phyloP scores from a whole-genome alignment of 2,113 vertebrate species.

The Pteropus alecto region DNA sequence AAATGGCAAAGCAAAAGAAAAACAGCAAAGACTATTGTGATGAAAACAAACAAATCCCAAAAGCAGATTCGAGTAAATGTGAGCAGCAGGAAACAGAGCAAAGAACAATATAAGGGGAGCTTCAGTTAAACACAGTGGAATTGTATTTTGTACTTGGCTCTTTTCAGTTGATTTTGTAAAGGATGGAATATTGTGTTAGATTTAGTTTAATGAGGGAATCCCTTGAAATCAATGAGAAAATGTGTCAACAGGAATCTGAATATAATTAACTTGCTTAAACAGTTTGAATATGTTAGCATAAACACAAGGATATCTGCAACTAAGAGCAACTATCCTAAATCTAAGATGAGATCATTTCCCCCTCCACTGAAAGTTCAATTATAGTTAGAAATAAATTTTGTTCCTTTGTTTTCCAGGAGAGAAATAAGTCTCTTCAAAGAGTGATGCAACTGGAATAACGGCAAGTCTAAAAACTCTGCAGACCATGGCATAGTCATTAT shows the following conservation, averaged over 20 bases:
- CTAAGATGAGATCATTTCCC: neutral
- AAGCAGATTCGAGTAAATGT: conserved; percentile 73
- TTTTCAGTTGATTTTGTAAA: neutral
- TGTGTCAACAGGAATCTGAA: neutral
- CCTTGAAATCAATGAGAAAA: neutral
- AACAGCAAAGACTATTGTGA: conserved; percentile 66
- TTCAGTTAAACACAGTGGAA: neutral
- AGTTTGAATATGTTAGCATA: neutral
- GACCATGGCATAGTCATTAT: neutral
- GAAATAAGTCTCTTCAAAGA: neutral
- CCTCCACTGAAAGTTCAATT: neutral
- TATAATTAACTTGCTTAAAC: neutral
- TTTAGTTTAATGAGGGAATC: neutral
- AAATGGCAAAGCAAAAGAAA: conserved; percentile 74
- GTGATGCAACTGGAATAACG: neutral
- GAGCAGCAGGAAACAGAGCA: conserved; percentile 70
- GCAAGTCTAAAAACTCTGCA: neutral
- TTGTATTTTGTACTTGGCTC: neutral
- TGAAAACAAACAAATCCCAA: conserved; percentile 78
- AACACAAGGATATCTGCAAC: neutral
- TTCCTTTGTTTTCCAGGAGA: neutral
- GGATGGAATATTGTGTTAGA: neutral
- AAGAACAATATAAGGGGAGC: neutral
- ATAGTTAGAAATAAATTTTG: neutral
- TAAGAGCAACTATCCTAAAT: neutral